Percentiles rank a stretch among this genome's conserved stretches.
Conservation (phyloP, 2,888 invertebrate species). For the Malachius bipustulatus region DNA sequence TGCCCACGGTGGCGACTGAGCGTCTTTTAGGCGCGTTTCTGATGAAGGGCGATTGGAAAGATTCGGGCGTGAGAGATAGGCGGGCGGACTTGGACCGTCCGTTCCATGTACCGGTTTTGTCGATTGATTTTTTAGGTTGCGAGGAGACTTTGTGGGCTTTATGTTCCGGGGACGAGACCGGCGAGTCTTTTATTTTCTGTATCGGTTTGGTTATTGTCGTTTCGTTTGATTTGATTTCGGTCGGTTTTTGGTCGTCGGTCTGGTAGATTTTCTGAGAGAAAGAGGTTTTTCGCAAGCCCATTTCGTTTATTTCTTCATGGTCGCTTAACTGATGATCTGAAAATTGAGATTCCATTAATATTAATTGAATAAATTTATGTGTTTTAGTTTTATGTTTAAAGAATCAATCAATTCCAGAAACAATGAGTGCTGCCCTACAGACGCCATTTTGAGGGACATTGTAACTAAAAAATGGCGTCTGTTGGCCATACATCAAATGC, state of each 20-base stretch:
- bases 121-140: slow-evolving; percentile 32
- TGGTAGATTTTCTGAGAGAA: slow-evolving; percentile 52
- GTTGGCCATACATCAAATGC: too few relatives aligned
- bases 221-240: slow-evolving; percentile 2
- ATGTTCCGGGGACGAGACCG: slow-evolving; percentile 31
- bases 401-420: too few relatives aligned
- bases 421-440: too few relatives aligned
- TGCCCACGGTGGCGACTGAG: slow-evolving; percentile 37
- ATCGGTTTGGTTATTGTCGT: slow-evolving; percentile 10
- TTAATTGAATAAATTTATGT: background rate
- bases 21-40: slow-evolving; percentile 28
- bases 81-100: slow-evolving; percentile 45
- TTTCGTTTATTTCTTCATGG: slow-evolving; percentile 54
- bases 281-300: slow-evolving; percentile 60
- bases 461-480: too few relatives aligned
- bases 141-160: slow-evolving; percentile 31
- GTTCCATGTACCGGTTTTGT: slow-evolving; percentile 61
- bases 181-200: slow-evolving; percentile 38
- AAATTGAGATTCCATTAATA: slow-evolving; percentile 22
- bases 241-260: slow-evolving; percentile 28
- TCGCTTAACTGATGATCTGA: slow-evolving; percentile 51
- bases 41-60: slow-evolving; percentile 40
- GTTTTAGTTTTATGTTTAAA: background rate
- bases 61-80: slow-evolving; percentile 48
- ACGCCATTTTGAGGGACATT: too few relatives aligned